Evolutionary conservation across 2,113 vertebrate genomes (phyloP).

Genomic region (Cynocephalus volans): DNA sequence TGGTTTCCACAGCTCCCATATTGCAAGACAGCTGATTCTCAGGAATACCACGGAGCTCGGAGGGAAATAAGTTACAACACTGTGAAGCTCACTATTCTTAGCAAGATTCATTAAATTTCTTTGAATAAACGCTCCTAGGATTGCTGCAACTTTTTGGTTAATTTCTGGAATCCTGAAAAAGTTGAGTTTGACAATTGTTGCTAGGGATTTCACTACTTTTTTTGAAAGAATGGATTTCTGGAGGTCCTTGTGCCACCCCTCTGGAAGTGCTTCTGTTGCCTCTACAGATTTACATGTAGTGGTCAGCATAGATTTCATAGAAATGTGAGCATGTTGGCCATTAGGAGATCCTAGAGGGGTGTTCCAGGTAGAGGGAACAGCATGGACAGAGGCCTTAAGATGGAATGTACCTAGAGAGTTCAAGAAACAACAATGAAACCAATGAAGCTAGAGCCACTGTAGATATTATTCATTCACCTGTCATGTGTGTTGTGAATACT

Average conservation of each 20-base stretch:
- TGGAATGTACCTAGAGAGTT: not conserved
- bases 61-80: not conserved
- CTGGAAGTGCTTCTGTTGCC: not conserved
- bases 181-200: not conserved
- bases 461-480: not conserved
- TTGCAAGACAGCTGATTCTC: not conserved
- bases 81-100: too few species aligned
- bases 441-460: too few species aligned
- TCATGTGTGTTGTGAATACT: too few species aligned
- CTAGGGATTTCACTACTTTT: not conserved
- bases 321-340: not conserved
- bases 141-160: too few species aligned
- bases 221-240: not conserved
- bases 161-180: not conserved
- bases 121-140: too few species aligned
- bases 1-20: not conserved
- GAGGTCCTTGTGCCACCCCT: too few species aligned
- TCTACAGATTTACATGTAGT: not conserved
- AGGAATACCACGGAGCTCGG: not conserved
- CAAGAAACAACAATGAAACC: not conserved
- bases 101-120: not conserved
- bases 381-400: not conserved
- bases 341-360: not conserved
- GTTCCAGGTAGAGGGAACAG: not conserved
- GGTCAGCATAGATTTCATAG: not conserved